Conservation (phyloP, 1,140 invertebrate species). For the Rhagoletis pomonella region DNA sequence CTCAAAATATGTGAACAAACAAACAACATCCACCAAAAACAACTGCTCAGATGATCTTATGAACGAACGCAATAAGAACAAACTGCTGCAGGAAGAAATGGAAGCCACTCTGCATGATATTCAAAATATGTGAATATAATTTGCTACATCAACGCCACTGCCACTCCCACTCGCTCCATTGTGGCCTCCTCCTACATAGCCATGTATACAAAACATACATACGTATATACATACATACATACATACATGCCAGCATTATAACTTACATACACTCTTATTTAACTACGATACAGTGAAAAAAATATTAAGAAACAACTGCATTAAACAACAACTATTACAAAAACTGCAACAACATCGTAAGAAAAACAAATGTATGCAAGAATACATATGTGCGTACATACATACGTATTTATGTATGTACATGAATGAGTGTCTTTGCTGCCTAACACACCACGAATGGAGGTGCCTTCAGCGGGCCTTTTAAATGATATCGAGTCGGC, state of each 20-base stretch:
- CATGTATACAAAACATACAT: conserved; percentile 3
- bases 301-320: neutral
- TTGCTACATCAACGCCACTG: conserved; percentile 9
- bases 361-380: conserved; percentile 17
- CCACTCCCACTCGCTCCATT: conserved; percentile 50
- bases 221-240: conserved; percentile 5
- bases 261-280: neutral
- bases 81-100: conserved; percentile 98
- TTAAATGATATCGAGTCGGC: neutral
- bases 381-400: neutral
- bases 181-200: neutral
- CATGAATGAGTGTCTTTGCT: conserved; percentile 10
- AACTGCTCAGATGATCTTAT: conserved; percentile 89
- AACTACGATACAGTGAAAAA: conserved; percentile 8
- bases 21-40: conserved; percentile 35
- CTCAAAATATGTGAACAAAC: neutral
- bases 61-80: conserved; percentile 96
- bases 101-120: conserved; percentile 99
- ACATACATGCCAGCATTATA: too few relatives aligned
- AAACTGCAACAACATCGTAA: conserved; percentile 39
- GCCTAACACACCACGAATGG: neutral
- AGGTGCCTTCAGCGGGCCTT: neutral
- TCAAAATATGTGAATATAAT: conserved; percentile 93
- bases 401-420: neutral
- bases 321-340: conserved; percentile 2